Percentiles rank a stretch among this genome's conserved stretches.
These are phyloP conservation scores for Chionis minor DNA, from an alignment of 2,113 vertebrate species.

Conservation along the genomic window DNA sequence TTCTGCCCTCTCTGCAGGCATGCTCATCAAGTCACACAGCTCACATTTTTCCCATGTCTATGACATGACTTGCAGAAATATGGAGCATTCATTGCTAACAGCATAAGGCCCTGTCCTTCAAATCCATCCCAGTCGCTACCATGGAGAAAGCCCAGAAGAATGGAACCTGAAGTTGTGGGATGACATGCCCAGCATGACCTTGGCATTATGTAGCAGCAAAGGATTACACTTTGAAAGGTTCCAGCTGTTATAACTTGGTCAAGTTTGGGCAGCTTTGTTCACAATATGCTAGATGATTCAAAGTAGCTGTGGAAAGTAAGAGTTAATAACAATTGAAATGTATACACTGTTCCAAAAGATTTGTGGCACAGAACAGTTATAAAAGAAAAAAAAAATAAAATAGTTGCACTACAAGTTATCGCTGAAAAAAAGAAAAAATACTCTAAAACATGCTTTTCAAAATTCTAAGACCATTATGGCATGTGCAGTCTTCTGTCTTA, in stretches of 20 bases:
- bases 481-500: background rate
- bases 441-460: background rate
- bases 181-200: background rate
- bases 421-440: background rate
- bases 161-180: background rate
- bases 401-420: background rate
- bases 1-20: background rate
- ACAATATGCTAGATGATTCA: background rate
- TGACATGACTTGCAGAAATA: background rate
- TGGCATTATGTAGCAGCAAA: accelerated
- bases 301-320: background rate
- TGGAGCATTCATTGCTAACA: background rate
- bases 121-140: background rate
- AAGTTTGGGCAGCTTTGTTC: background rate
- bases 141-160: background rate
- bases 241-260: background rate
- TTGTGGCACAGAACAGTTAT: background rate
- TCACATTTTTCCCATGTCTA: background rate
- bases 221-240: background rate
- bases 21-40: background rate
- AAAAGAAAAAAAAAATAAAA: background rate
- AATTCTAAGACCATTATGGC: background rate
- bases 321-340: background rate
- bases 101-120: background rate
- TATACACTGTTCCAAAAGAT: background rate